Percentiles rank a stretch among this genome's conserved stretches.
phyloP scores from a whole-genome alignment of 2,888 invertebrate species.

The Drosophila pseudotakahashii region DNA sequence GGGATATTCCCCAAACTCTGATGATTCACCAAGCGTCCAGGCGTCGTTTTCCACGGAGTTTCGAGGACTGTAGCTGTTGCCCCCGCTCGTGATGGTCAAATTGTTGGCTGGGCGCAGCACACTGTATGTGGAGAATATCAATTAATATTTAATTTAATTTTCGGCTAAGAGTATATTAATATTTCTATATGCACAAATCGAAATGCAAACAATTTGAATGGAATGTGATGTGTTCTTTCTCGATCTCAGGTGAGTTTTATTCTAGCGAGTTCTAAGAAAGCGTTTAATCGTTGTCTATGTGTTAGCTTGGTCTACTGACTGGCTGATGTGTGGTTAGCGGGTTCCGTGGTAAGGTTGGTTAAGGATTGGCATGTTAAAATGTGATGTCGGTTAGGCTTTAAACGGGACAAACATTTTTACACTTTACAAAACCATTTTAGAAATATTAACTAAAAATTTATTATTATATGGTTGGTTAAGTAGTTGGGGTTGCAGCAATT shows the following conservation, averaged over 20 bases:
- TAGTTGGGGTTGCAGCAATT: conserved; percentile 30
- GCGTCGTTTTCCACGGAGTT: conserved; percentile 76
- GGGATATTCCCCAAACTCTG: conserved; percentile 68
- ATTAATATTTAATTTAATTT: conserved; percentile 7
- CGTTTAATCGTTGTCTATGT: conserved; percentile 51
- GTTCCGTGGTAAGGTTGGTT: conserved; percentile 23
- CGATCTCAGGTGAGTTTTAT: conserved; percentile 42
- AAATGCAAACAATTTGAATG: conserved; percentile 43
- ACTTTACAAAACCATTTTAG: conserved; percentile 51
- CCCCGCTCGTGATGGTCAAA: conserved; percentile 68
- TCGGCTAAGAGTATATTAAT: not conserved
- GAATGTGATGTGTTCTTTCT: conserved; percentile 22
- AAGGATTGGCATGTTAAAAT: conserved; percentile 38
- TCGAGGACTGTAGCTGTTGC: conserved; percentile 68
- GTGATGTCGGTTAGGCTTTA: conserved; percentile 38
- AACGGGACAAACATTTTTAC: conserved; percentile 74
- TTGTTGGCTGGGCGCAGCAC: conserved; percentile 70
- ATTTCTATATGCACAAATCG: conserved; percentile 24
- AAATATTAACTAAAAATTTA: conserved; percentile 17
- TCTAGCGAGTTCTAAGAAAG: conserved; percentile 67
- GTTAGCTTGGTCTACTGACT: conserved; percentile 37
- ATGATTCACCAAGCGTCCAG: conserved; percentile 77
- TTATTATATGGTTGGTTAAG: conserved; percentile 22
- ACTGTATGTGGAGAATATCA: conserved; percentile 28
- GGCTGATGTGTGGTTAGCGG: conserved; percentile 25